phyloP scores from a whole-genome alignment of 2,113 vertebrate species.

The Isurus oxyrinchus region DNA sequence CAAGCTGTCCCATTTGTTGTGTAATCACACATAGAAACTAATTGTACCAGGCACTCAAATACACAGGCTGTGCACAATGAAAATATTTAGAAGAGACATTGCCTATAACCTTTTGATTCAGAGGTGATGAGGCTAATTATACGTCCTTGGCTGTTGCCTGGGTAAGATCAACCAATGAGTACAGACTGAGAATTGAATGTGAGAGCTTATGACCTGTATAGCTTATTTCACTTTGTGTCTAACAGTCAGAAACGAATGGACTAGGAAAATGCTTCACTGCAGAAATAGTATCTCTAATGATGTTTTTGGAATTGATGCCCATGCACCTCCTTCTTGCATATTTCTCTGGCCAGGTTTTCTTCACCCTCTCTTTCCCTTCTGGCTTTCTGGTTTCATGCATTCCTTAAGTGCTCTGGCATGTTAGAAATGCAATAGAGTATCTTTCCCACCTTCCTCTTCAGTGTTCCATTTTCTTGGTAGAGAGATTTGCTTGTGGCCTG shows the following conservation, averaged over 20 bases:
- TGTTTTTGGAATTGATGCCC: not conserved
- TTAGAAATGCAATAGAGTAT: not conserved
- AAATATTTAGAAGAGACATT: too few relatives aligned
- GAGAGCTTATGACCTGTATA: not conserved
- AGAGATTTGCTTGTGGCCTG: not conserved
- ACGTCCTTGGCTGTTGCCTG: not conserved
- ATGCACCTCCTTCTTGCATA: not conserved
- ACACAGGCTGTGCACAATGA: too few relatives aligned
- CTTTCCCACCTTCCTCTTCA: not conserved
- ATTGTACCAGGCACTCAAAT: too few relatives aligned
- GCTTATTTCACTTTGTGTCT: not conserved
- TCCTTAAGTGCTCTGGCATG: not conserved
- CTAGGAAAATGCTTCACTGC: not conserved
- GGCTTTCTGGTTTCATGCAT: not conserved
- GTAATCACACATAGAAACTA: too few relatives aligned
- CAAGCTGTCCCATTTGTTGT: too few relatives aligned
- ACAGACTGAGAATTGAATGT: not conserved
- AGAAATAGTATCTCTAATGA: not conserved
- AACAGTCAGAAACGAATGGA: not conserved
- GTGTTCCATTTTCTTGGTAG: not conserved
- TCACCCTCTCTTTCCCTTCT: not conserved
- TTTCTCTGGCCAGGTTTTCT: not conserved
- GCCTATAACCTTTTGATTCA: not conserved
- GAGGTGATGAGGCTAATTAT: not conserved
- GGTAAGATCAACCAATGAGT: not conserved